phyloP scores from a whole-genome alignment of 1,140 invertebrate species.

The Zaprionus kolodkinae region DNA sequence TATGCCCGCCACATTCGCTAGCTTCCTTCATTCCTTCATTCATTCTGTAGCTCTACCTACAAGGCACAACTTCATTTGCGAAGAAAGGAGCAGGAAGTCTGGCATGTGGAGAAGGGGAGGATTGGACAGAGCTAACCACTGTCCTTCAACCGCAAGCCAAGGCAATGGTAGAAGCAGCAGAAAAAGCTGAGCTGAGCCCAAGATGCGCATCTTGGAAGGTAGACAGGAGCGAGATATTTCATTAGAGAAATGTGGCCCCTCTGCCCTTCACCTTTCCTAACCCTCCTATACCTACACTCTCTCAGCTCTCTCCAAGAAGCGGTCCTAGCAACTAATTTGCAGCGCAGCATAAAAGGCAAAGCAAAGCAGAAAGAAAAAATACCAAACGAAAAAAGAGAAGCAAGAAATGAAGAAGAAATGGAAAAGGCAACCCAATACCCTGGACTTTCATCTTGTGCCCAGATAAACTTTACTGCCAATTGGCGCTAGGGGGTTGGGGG shows the following conservation, averaged over 20 bases:
- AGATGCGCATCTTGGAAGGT: constrained; percentile 61
- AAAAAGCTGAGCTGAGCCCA: constrained; percentile 47
- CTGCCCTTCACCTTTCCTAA: too few species aligned
- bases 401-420: constrained; percentile 30
- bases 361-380: constrained; percentile 48
- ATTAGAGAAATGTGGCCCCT: constrained; percentile 67
- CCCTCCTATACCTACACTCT: neutral
- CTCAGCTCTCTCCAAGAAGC: neutral
- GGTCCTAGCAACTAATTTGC: constrained; percentile 65
- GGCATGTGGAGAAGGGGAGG: neutral
- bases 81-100: neutral
- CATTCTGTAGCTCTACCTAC: neutral
- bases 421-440: constrained; percentile 19
- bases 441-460: constrained; percentile 48
- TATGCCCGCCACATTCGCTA: constrained; percentile 2
- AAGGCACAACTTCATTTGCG: constrained; percentile 60
- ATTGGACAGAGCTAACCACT: constrained; percentile 33
- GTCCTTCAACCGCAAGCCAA: constrained; percentile 66
- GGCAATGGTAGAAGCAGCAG: constrained; percentile 6
- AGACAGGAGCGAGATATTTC: constrained; percentile 70
- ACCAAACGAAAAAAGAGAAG: constrained; percentile 11
- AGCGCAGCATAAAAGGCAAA: constrained; percentile 67
- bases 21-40: constrained; percentile 1
- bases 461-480: constrained; percentile 56
- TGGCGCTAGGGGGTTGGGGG: neutral